A percentile compares a stretch with the other conserved stretches of the same genome.
Conservation (phyloP, 1,140 invertebrate species). For the Pseudomyrmex pallidus region DNA sequence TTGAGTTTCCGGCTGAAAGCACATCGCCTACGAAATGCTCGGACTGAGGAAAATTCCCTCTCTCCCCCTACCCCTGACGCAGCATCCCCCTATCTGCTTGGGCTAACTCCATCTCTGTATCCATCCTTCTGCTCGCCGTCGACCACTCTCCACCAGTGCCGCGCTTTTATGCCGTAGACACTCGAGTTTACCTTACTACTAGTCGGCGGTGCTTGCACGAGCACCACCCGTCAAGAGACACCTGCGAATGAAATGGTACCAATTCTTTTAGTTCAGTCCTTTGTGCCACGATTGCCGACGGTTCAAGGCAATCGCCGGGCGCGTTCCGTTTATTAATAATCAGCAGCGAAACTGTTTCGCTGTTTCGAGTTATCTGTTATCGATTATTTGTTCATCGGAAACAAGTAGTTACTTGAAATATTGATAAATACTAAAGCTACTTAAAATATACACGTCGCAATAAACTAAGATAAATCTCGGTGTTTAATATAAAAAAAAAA, state of each 20-base stretch:
- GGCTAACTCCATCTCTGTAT: slow-evolving; percentile 36
- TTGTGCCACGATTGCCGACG: slow-evolving; percentile 26
- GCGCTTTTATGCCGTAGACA: slow-evolving; percentile 61
- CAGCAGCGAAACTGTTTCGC: not conserved
- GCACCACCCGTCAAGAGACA: slow-evolving; percentile 80
- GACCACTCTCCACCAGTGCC: slow-evolving; percentile 35
- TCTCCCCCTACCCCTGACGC: slow-evolving; percentile 59
- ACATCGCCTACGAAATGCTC: slow-evolving; percentile 77
- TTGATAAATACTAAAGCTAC: too few species aligned
- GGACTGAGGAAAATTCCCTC: slow-evolving; percentile 77
- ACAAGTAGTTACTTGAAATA: too few species aligned
- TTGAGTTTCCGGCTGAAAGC: slow-evolving; percentile 52
- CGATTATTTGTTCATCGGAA: too few species aligned
- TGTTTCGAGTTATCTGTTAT: not conserved
- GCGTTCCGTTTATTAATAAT: not conserved
- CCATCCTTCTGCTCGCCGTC: slow-evolving; percentile 48
- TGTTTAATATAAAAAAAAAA: not conserved
- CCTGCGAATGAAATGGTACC: slow-evolving; percentile 77
- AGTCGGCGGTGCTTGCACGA: slow-evolving; percentile 78
- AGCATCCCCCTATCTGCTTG: not conserved
- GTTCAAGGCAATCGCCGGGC: not conserved
- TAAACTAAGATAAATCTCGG: too few species aligned
- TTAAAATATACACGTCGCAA: too few species aligned
- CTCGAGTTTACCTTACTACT: slow-evolving; percentile 83
- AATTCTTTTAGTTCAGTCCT: slow-evolving; percentile 72